Evolutionary conservation across 2,888 invertebrate species (phyloP).

Genomic region (Tupiocoris notatus): DNA sequence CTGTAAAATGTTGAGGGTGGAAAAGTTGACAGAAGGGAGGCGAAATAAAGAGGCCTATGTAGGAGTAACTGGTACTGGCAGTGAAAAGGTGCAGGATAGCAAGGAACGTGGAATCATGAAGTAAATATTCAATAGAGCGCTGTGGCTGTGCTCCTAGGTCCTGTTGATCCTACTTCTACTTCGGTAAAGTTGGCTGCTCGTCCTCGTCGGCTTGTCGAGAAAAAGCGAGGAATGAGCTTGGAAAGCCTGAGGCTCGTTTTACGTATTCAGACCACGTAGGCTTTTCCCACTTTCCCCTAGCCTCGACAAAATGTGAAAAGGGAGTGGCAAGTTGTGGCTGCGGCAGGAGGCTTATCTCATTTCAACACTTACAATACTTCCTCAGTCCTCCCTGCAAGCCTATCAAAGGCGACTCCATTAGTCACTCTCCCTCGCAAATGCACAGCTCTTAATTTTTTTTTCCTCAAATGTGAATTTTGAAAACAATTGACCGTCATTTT

Average conservation of each 20-base stretch:
- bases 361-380: slow-evolving; percentile 48
- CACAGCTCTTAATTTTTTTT: neutral
- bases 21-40: slow-evolving; percentile 3
- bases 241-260: slow-evolving; percentile 12
- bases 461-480: too few species aligned
- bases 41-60: neutral
- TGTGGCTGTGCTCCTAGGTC: slow-evolving; percentile 16
- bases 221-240: neutral
- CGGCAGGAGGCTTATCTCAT: slow-evolving; percentile 47
- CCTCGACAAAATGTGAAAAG: slow-evolving; percentile 31
- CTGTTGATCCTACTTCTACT: slow-evolving; percentile 25
- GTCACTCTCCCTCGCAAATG: slow-evolving; percentile 9
- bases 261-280: slow-evolving; percentile 35
- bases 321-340: slow-evolving; percentile 2
- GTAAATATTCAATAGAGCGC: slow-evolving; percentile 34
- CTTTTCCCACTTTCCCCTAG: neutral
- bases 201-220: neutral
- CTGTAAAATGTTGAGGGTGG: neutral
- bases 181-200: neutral
- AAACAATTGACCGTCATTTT: too few species aligned
- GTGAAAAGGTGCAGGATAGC: neutral
- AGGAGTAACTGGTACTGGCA: neutral
- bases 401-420: slow-evolving; percentile 29
- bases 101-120: slow-evolving; percentile 11
- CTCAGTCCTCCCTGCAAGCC: slow-evolving; percentile 1